Base-by-base conservation (phyloP, 2,888 invertebrate species). In the Pristionchus fissidentatus region DNA sequence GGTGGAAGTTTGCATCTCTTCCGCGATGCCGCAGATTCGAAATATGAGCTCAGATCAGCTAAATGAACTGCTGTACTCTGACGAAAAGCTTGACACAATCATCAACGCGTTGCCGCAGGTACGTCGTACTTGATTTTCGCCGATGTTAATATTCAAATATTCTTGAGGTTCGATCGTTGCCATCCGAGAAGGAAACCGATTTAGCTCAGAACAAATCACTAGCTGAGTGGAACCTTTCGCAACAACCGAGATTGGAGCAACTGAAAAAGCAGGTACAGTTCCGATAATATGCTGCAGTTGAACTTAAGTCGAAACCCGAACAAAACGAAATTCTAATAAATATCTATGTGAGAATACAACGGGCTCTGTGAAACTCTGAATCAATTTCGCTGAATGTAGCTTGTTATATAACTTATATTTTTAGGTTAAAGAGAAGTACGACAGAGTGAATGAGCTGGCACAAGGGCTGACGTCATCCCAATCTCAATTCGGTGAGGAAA, bases 181-280 rank as follows among this genome's bases (percentile, higher is more conserved):
- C 94, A 84, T 94, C 95, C 8, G 97, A 97, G 90, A 96, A 96
- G 91, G 97, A 97, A 92, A 95, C 95, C 93, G 94, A 97, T 84
- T 95, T 98, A 91, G 96, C 95, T 0, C 95, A 95, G 89, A 98
- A 97, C 93, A 95, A 96, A 92, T 96, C 95, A 22, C 93, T 97
- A 85, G 97, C 98, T 0, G 98, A 98, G 92, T 96, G 95, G 90
- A 98, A 98, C 93, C 93, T 98, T 73, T 94, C 95, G 0, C 95
- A 84, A 41, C 75, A 84, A 22, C 84, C 84, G 19, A 35, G 79
- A 41, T 46, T 84, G 60, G 77, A 78, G 19, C 84, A 84, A 22
- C 49, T 84, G 41, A 84, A 79, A 66, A 29, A 62, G 46, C 79
- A 83, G 85, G 84, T 85, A 22, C 2, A n/a, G 38, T 41, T 19